These are phyloP conservation scores for Muscidifurax raptorellus DNA, from an alignment of 1,140 invertebrate genomes.

Conservation along the genomic window DNA sequence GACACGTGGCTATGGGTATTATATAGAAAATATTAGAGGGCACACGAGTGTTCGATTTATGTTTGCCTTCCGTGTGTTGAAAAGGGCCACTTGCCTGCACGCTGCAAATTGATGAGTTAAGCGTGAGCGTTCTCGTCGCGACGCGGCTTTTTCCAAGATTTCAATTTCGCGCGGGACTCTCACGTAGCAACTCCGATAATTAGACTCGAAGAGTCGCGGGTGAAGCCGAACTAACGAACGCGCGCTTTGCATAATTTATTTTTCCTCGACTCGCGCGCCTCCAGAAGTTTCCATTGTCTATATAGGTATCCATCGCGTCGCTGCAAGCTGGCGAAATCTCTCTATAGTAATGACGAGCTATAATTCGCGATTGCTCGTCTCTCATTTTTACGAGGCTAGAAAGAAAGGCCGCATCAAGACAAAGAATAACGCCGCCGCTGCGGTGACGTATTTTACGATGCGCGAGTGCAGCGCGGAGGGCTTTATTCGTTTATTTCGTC, in stretches of 20 bases:
- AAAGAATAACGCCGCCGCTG: constrained; percentile 5
- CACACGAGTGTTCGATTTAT: constrained; percentile 30
- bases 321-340: constrained; percentile 32
- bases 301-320: too few relatives aligned
- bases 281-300: constrained; percentile 34
- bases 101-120: constrained; percentile 39
- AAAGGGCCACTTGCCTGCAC: constrained; percentile 4
- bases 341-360: constrained; percentile 33
- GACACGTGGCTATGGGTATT: constrained; percentile 71
- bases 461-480: background rate
- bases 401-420: constrained; percentile 42
- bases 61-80: background rate
- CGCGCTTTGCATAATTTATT: constrained; percentile 8
- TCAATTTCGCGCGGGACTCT: constrained; percentile 10
- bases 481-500: constrained; percentile 48
- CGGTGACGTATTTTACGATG: constrained; percentile 35
- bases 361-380: constrained; percentile 43
- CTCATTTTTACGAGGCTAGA: constrained; percentile 32
- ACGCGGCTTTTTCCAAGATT: background rate
- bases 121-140: constrained; percentile 9
- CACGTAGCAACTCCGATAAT: too few relatives aligned
- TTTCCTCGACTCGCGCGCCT: background rate
- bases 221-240: background rate
- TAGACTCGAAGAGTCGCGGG: too few relatives aligned
- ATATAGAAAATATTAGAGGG: too few relatives aligned